A percentile compares a stretch with the other conserved stretches of the same genome.
These are phyloP conservation scores for Enteromius argenteus DNA, from an alignment of 2,797 vertebrate species.

Conservation along the genomic window DNA sequence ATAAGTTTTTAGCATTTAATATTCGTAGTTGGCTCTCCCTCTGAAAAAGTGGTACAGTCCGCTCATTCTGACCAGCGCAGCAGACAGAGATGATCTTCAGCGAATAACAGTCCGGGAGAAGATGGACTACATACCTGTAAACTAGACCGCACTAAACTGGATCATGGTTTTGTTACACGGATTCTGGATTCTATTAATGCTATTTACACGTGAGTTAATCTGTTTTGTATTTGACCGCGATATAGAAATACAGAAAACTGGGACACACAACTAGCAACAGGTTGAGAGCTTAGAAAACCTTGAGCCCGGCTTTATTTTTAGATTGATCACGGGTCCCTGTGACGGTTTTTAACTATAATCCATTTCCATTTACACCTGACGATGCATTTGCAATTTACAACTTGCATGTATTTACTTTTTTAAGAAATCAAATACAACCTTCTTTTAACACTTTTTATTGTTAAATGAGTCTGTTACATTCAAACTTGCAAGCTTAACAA, in stretches of 20 bases:
- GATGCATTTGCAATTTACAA: neutral
- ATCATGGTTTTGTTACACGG: conserved; percentile 72
- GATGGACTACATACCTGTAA: conserved; percentile 61
- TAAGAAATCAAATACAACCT: neutral
- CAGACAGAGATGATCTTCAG: conserved; percentile 40
- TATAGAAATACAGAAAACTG: neutral
- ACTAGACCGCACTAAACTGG: conserved; percentile 48
- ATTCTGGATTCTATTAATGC: conserved; percentile 68
- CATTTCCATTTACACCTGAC: neutral
- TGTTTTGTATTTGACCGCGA: neutral
- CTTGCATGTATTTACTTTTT: no score
- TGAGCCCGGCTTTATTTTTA: conserved; percentile 44
- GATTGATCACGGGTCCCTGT: neutral
- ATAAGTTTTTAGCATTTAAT: neutral
- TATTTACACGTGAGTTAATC: conserved; percentile 71
- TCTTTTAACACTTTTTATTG: neutral
- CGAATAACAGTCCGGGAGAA: conserved; percentile 46
- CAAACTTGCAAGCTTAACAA: neutral
- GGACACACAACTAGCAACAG: conserved; percentile 66
- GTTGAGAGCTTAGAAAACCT: conserved; percentile 63
- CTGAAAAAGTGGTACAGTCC: conserved; percentile 75
- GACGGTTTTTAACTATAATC: conserved; percentile 3
- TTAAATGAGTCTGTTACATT: neutral
- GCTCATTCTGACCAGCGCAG: conserved; percentile 37
- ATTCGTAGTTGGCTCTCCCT: conserved; percentile 52